These are phyloP conservation scores for Eupithecia exiguata DNA, from an alignment of 2,888 invertebrate genomes.

Conservation along the genomic window DNA sequence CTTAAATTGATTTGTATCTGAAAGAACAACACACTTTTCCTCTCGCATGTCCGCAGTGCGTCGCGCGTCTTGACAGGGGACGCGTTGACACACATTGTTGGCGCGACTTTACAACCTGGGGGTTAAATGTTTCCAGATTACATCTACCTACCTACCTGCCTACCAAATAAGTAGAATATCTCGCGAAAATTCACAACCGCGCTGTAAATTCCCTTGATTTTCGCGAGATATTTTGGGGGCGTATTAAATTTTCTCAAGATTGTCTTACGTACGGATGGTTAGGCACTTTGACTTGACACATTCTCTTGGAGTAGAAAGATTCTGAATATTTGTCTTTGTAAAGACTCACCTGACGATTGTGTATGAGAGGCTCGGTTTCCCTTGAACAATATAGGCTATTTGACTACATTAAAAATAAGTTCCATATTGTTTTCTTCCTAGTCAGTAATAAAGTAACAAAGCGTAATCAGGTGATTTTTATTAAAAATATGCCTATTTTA, in stretches of 20 bases:
- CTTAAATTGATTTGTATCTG: neutral
- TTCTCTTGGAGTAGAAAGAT: neutral
- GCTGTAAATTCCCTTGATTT: neutral
- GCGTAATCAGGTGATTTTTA: too few species aligned
- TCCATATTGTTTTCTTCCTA: too few species aligned
- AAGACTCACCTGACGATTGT: neutral
- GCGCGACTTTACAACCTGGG: slow-evolving; percentile 24
- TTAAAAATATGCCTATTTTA: too few species aligned
- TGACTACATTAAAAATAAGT: too few species aligned
- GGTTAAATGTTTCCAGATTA: slow-evolving; percentile 29
- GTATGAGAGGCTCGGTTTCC: too few species aligned
- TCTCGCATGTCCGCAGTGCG: slow-evolving; percentile 14
- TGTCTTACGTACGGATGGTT: neutral
- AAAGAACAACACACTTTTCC: slow-evolving; percentile 12
- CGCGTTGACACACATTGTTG: slow-evolving; percentile 28
- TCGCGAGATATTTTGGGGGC: neutral
- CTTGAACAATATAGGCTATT: too few species aligned
- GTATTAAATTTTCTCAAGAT: neutral
- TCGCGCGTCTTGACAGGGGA: slow-evolving; percentile 24
- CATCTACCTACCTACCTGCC: neutral
- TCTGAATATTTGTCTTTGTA: neutral
- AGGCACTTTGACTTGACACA: neutral
- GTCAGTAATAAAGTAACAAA: too few species aligned
- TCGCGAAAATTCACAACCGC: slow-evolving; percentile 1
- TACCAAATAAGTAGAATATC: slow-evolving; percentile 1